phyloP scores from a whole-genome alignment of 2,113 vertebrate species.

The Caranx melampygus region DNA sequence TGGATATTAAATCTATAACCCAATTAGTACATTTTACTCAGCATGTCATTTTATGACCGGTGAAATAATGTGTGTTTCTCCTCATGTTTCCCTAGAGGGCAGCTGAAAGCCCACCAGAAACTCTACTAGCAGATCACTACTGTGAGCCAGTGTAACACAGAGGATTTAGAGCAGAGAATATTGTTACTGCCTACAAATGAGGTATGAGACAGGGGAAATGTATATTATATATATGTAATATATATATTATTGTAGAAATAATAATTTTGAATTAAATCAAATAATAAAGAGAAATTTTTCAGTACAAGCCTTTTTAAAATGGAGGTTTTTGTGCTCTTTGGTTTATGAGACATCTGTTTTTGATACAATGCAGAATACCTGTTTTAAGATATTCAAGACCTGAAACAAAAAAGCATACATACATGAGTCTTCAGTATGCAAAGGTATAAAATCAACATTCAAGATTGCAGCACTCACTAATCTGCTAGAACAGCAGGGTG shows the following conservation, averaged over 20 bases:
- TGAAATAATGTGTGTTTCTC: conserved; percentile 10
- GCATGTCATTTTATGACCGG: neutral
- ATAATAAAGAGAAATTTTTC: neutral
- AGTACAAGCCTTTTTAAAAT: neutral
- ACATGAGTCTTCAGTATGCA: neutral
- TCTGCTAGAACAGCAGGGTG: no score
- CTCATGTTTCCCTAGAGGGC: conserved; percentile 41
- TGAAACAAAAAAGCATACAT: neutral
- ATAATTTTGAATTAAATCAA: neutral
- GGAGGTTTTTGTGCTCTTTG: no score
- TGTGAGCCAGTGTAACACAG: neutral
- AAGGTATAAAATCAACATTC: neutral
- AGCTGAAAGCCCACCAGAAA: conserved; percentile 20
- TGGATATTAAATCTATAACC: conserved; percentile 1
- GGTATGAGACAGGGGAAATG: neutral
- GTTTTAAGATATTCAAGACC: neutral
- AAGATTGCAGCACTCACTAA: no score
- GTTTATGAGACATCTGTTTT: neutral
- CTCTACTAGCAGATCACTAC: neutral
- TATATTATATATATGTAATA: no score
- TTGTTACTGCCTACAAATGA: neutral
- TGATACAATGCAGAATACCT: neutral
- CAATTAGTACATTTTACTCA: neutral
- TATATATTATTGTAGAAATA: no score
- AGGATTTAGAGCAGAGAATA: neutral